These are phyloP conservation scores for Phalera bucephala DNA, from an alignment of 2,888 invertebrate species.

Conservation along the genomic window DNA sequence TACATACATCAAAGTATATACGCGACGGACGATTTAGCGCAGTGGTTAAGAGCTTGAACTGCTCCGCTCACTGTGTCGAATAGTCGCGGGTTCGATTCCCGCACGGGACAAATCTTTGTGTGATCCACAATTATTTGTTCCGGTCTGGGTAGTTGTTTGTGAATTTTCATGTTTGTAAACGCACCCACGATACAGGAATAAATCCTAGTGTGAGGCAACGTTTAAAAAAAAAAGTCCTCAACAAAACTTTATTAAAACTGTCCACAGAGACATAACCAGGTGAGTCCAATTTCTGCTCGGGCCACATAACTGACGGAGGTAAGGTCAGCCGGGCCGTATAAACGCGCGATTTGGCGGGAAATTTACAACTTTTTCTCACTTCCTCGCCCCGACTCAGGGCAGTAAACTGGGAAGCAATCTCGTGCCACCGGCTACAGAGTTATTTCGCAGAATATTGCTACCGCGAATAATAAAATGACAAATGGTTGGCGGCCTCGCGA, in stretches of 20 bases:
- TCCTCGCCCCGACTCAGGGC: constrained; percentile 58
- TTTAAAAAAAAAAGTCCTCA: background rate
- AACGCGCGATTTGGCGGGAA: constrained; percentile 74
- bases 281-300: constrained; percentile 55
- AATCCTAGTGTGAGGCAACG: too few species aligned
- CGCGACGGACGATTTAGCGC: too few species aligned
- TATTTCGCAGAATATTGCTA: constrained; percentile 75
- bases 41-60: too few species aligned
- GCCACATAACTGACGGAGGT: constrained; percentile 56
- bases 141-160: too few species aligned
- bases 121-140: too few species aligned
- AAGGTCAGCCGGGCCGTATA: constrained; percentile 74
- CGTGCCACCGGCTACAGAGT: constrained; percentile 59
- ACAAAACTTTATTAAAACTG: constrained; percentile 46
- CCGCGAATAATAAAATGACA: constrained; percentile 79
- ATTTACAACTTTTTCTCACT: constrained; percentile 78
- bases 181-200: too few species aligned
- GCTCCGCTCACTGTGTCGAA: too few species aligned
- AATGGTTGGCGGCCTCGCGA: constrained; percentile 61
- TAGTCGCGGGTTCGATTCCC: too few species aligned
- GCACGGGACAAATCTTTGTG: too few species aligned
- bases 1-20: too few species aligned
- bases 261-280: constrained; percentile 44
- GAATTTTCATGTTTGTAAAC: too few species aligned
- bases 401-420: constrained; percentile 78